Percentiles rank a stretch among this genome's conserved stretches.
Evolutionary conservation across 92 coral and sea anemone species (phyloP).

Genomic region (Ricordea florida): DNA sequence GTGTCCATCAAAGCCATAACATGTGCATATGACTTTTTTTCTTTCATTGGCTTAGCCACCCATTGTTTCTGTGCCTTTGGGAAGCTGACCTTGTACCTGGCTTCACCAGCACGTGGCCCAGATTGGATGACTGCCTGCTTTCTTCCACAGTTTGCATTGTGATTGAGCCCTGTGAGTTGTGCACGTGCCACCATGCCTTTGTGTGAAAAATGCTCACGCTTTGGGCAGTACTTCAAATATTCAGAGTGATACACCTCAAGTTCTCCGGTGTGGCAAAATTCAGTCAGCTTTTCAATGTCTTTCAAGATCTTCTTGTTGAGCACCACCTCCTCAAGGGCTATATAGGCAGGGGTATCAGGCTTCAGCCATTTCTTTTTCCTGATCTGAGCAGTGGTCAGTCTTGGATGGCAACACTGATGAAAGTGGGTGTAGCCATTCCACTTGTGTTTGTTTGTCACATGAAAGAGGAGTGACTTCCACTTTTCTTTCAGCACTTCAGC

Average conservation of each 20-base stretch:
- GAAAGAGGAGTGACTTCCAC: conserved; percentile 40
- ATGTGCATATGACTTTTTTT: conserved; percentile 19
- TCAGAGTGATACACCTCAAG: too few relatives aligned
- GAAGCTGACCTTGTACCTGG: conserved; percentile 32
- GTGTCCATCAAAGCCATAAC: conserved; percentile 12
- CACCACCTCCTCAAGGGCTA: conserved; percentile 61
- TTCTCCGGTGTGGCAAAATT: conserved; percentile 55
- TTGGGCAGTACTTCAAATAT: too few relatives aligned
- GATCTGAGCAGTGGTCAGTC: conserved; percentile 6
- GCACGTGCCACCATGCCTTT: too few relatives aligned
- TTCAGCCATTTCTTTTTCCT: conserved; percentile 40
- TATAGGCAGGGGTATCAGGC: conserved; percentile 37
- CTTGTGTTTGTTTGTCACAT: conserved; percentile 29
- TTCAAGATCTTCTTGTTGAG: conserved; percentile 31
- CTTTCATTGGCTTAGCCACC: conserved; percentile 54
- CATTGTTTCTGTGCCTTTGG: conserved; percentile 50
- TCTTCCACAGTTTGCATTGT: conserved; percentile 38
- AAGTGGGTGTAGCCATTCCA: conserved; percentile 20
- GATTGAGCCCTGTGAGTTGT: conserved; percentile 58
- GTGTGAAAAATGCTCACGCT: too few relatives aligned
- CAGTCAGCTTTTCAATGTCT: conserved; percentile 43
- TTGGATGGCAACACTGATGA: conserved; percentile 40
- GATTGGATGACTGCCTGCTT: conserved; percentile 45
- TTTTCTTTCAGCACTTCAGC: conserved; percentile 35
- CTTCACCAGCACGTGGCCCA: conserved; percentile 37